A percentile compares a stretch with the other conserved stretches of the same genome.
phyloP scores from a whole-genome alignment of 2,888 invertebrate species.

The Anagyrus pseudococci region DNA sequence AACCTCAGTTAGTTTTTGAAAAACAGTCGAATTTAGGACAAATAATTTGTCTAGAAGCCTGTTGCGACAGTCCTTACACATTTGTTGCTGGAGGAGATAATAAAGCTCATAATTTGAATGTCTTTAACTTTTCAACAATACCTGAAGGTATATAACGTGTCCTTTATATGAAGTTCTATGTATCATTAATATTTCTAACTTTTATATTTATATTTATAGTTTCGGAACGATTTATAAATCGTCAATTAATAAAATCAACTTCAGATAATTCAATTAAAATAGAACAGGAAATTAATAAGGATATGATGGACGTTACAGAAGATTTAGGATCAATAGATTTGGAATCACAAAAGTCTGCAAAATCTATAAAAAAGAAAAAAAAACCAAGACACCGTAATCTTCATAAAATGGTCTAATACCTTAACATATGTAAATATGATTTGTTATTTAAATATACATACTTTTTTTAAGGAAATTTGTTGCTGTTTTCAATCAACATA shows the following conservation, averaged over 20 bases:
- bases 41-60: slow-evolving; percentile 75
- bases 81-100: slow-evolving; percentile 87
- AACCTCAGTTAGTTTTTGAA: slow-evolving; percentile 48
- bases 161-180: slow-evolving; percentile 2
- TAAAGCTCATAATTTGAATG: slow-evolving; percentile 75
- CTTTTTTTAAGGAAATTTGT: background rate
- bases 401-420: slow-evolving; percentile 27
- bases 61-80: slow-evolving; percentile 84
- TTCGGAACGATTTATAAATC: slow-evolving; percentile 44
- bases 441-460: slow-evolving; percentile 19
- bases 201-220: slow-evolving; percentile 42
- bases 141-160: slow-evolving; percentile 63
- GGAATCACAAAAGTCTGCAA: slow-evolving; percentile 19
- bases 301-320: slow-evolving; percentile 52
- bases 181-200: background rate
- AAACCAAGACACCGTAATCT: slow-evolving; percentile 26
- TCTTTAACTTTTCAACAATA: slow-evolving; percentile 69
- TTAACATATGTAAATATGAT: slow-evolving; percentile 11
- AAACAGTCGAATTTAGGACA: slow-evolving; percentile 69
- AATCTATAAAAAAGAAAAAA: slow-evolving; percentile 37
- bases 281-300: slow-evolving; percentile 29
- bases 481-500: slow-evolving; percentile 8
- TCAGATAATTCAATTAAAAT: slow-evolving; percentile 15
- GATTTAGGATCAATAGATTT: slow-evolving; percentile 46
- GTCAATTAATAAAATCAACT: slow-evolving; percentile 21